Conservation (phyloP, 1,140 invertebrate genomes). For the Tetramorium simillimum region DNA sequence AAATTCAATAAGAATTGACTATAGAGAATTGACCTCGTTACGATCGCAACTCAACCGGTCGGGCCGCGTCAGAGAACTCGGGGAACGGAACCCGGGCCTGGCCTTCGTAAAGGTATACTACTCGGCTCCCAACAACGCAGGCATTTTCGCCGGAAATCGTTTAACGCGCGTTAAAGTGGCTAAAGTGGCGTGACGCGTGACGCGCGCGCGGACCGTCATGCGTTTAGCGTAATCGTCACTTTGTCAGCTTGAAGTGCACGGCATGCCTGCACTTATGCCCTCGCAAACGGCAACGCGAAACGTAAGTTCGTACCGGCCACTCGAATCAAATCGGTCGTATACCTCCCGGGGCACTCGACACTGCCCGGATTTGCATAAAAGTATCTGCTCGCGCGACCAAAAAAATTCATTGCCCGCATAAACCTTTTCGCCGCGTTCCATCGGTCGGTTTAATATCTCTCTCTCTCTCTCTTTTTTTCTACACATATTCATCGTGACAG, state of each 20-base stretch:
- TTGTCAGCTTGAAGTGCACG: conserved; percentile 83
- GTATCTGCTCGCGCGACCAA: conserved; percentile 36
- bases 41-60: neutral
- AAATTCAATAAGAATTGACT: neutral
- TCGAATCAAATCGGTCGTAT: conserved; percentile 66
- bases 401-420: conserved; percentile 57
- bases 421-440: conserved; percentile 30
- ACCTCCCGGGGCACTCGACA: conserved; percentile 45
- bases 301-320: conserved; percentile 68
- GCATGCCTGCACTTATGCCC: conserved; percentile 80
- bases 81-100: neutral
- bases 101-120: conserved; percentile 64
- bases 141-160: conserved; percentile 84
- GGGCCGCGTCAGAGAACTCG: neutral
- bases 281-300: conserved; percentile 62
- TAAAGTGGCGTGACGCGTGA: conserved; percentile 85
- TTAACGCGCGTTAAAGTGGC: conserved; percentile 82
- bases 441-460: conserved; percentile 2
- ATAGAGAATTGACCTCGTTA: neutral
- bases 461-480: neutral
- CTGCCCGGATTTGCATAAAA: conserved; percentile 52
- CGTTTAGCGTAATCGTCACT: conserved; percentile 83
- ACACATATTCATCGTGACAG: conserved; percentile 12
- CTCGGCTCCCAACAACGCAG: conserved; percentile 64
- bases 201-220: conserved; percentile 82